Conservation (phyloP, 1,140 invertebrate genomes). For the Drosophila arizonae region DNA sequence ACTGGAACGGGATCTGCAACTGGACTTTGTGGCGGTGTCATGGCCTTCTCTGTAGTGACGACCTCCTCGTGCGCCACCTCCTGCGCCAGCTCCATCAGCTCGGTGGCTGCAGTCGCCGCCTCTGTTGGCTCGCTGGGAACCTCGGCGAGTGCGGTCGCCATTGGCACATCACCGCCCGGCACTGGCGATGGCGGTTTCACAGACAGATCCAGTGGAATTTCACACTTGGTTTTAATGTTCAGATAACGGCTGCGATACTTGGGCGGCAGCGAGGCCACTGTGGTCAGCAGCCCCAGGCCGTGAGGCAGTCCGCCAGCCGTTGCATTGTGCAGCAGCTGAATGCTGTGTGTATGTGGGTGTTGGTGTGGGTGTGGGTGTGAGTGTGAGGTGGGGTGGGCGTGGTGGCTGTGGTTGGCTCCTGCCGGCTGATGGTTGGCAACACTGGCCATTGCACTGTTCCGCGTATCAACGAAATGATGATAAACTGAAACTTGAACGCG, state of each 20-base stretch:
- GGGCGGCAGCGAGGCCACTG: conserved; percentile 80
- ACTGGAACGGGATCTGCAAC: neutral
- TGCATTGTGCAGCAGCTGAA: conserved; percentile 70
- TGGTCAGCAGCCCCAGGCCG: conserved; percentile 77
- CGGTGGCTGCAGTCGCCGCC: conserved; percentile 3
- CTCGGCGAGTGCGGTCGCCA: conserved; percentile 68
- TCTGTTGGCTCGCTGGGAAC: conserved; percentile 56
- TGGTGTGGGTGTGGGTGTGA: neutral
- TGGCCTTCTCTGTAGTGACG: conserved; percentile 47
- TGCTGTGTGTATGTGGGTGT: conserved; percentile 62
- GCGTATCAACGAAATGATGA: conserved; percentile 48
- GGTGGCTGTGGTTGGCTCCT: conserved; percentile 19
- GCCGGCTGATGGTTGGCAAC: conserved; percentile 36
- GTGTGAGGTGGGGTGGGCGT: neutral
- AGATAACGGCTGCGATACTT: conserved; percentile 82
- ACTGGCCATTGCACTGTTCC: conserved; percentile 62
- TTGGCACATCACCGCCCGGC: conserved; percentile 58
- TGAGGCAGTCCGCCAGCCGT: conserved; percentile 61
- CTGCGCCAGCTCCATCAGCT: conserved; percentile 7
- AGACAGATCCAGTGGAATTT: conserved; percentile 84
- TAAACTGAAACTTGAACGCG: conserved; percentile 60
- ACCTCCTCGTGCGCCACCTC: conserved; percentile 38
- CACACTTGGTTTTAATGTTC: conserved; percentile 76
- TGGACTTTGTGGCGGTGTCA: conserved; percentile 63
- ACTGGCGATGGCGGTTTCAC: conserved; percentile 83